A percentile compares a stretch with the other conserved stretches of the same genome.
Evolutionary conservation across 2,113 vertebrate species (phyloP).

Genomic region (Enhydra lutris): DNA sequence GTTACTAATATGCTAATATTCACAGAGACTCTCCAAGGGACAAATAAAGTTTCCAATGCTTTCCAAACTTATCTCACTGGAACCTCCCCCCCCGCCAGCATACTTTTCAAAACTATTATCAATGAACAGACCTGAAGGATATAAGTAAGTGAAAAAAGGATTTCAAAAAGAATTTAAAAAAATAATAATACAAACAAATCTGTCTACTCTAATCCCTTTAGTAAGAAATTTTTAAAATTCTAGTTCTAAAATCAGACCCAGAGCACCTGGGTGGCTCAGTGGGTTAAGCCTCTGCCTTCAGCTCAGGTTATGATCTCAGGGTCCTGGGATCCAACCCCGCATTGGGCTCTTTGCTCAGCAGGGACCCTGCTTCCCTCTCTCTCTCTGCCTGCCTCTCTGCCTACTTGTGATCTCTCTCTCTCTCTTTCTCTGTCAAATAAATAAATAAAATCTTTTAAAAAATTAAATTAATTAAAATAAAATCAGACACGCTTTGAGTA

Average conservation of each 20-base stretch:
- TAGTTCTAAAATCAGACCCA: not conserved
- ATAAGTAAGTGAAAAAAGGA: not conserved
- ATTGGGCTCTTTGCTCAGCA: too few relatives aligned
- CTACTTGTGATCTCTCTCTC: too few relatives aligned
- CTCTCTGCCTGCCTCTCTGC: too few relatives aligned
- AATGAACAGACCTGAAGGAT: not conserved
- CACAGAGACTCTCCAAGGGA: not conserved
- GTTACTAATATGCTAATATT: not conserved
- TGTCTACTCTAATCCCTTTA: not conserved
- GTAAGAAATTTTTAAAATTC: not conserved
- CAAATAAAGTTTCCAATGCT: not conserved
- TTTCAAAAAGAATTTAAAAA: not conserved
- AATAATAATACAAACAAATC: not conserved
- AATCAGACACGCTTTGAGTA: not conserved
- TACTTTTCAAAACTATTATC: slow-evolving; percentile 7
- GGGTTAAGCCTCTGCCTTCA: too few relatives aligned
- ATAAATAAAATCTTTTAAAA: too few relatives aligned
- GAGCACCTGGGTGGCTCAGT: too few relatives aligned
- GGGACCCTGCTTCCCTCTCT: too few relatives aligned
- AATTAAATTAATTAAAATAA: too few relatives aligned
- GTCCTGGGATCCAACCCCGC: too few relatives aligned
- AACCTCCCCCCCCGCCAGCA: too few relatives aligned
- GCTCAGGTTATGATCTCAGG: too few relatives aligned
- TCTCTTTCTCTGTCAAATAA: too few relatives aligned
- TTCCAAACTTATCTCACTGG: not conserved